A percentile compares a stretch with the other conserved stretches of the same genome.
These are phyloP conservation scores for Artemia sp. DNA, from an alignment of 2,888 invertebrate species.

Conservation along the genomic window DNA sequence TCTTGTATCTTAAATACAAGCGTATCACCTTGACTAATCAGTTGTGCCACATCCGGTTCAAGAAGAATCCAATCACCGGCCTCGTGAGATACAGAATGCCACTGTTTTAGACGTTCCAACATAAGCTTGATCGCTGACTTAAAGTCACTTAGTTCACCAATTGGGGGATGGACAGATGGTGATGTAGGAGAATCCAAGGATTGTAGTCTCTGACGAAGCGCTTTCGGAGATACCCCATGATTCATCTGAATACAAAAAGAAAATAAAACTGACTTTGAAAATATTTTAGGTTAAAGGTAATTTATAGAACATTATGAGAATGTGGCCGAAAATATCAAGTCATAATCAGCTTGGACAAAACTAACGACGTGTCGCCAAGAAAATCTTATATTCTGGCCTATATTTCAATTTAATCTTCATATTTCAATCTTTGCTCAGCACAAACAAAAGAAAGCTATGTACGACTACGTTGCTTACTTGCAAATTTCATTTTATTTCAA, in stretches of 20 bases:
- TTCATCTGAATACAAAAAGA: background rate
- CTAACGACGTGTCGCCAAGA: too few species aligned
- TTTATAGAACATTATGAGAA: too few species aligned
- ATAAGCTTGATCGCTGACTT: background rate
- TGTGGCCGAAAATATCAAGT: too few species aligned
- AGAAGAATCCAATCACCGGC: constrained; percentile 40
- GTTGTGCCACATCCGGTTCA: constrained; percentile 55
- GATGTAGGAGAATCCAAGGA: constrained; percentile 8
- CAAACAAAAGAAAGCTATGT: too few species aligned
- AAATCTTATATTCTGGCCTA: too few species aligned
- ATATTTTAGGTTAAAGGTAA: too few species aligned
- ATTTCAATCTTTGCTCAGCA: too few species aligned
- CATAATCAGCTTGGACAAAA: too few species aligned
- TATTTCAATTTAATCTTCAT: too few species aligned
- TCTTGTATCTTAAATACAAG: constrained; percentile 32
- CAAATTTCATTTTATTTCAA: too few species aligned
- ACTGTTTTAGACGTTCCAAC: background rate
- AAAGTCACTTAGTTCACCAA: background rate
- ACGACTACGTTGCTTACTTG: too few species aligned
- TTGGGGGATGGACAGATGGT: background rate
- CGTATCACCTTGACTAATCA: constrained; percentile 59
- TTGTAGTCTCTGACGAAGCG: background rate
- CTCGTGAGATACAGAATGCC: background rate
- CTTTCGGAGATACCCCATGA: background rate
- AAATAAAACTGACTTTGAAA: background rate